Conservation (phyloP, 1,140 invertebrate genomes). For the Ephestia elutella region DNA sequence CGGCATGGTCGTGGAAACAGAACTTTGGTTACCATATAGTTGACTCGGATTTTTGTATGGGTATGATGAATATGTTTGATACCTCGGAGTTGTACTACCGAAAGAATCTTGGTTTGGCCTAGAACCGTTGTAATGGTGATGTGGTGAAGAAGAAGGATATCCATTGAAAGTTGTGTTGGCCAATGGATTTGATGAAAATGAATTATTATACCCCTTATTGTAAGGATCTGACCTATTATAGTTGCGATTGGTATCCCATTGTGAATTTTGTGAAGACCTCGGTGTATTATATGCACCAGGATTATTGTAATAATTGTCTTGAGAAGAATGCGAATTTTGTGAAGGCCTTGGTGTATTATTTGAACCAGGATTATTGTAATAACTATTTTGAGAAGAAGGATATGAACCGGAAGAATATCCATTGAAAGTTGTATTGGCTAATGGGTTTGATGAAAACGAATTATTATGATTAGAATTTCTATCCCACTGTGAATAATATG, state of each 20-base stretch:
- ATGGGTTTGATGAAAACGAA: too few species aligned
- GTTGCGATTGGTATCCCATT: neutral
- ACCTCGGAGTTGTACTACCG: neutral
- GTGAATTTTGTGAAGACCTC: neutral
- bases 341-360: too few species aligned
- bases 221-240: neutral
- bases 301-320: too few species aligned
- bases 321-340: neutral
- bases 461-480: too few species aligned
- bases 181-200: neutral
- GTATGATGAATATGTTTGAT: neutral
- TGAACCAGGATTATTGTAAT: too few species aligned
- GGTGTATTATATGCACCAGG: too few species aligned
- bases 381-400: too few species aligned
- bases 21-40: neutral
- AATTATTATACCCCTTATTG: slow-evolving; percentile 3
- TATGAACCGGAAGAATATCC: too few species aligned
- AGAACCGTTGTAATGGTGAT: neutral
- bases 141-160: neutral
- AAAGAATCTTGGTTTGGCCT: neutral
- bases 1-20: neutral
- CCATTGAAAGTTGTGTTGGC: neutral
- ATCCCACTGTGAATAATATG: too few species aligned
- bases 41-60: neutral
- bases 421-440: too few species aligned